Base-by-base conservation (phyloP, 2,113 vertebrate species). In the Cheirogaleus medius region DNA sequence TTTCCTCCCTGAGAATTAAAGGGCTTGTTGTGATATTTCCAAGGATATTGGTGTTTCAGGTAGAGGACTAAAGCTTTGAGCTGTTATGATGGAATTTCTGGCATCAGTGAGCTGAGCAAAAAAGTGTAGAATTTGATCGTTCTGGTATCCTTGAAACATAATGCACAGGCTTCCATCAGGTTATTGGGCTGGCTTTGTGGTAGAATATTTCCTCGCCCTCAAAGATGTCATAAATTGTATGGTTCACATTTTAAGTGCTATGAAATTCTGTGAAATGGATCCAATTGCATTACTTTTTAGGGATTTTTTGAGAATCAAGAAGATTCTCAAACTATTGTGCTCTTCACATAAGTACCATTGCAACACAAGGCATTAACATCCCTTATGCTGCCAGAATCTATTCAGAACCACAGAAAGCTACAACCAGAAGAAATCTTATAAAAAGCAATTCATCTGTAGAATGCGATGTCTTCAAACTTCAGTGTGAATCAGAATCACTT, bases 71-170 rank as follows among this genome's bases (percentile, higher is more conserved):
- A 82, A 73, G 37, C 52, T 82, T 83, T 82, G 91, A 89, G 68
- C 78, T 13, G 34, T 63, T 44, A 76, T 81, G 56, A 77, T 90
- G 56, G 54, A n/a, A 91, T 96, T 87, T 90, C 66, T 94, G 91
- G 94, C 71, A 88, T 87, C n/a, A 49, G 58, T 49, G 80, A 80
- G 4, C n/a, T 94, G 56, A 58, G 49, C 80, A n/a, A 56, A 78
- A 58, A 93, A 37, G 29, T 81, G 25, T 21, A 96, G 80, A 92
- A 76, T 92, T 80, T 68, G 71, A 76, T 92, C 42, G 89, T 88
- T 95, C 64, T 80, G 60, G 44, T 60, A 85, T 89, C 49, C 32
- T 90, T 60, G 49, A 86, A 95, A 85, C 8, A n/a, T 37, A 71
- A 25, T 54, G 54, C 32, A 56, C 0, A 34, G 56, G 39, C 54